Base-by-base conservation (phyloP, 2,888 invertebrate species). In the Nomada lathburiana region DNA sequence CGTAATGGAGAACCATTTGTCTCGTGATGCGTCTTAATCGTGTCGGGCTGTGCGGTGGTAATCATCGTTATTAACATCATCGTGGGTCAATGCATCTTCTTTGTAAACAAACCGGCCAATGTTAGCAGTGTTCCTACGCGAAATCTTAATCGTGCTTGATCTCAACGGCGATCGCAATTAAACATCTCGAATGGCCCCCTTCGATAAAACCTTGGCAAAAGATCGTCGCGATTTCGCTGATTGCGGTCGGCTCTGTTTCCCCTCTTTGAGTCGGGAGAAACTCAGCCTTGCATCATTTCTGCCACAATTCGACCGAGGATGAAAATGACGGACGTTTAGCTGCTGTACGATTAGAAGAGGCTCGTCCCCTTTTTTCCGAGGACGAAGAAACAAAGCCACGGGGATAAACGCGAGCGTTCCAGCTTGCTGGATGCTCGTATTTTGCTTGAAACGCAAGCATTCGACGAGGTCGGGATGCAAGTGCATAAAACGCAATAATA, bases 321-420 rank as follows among this genome's bases (percentile, higher is more conserved):
- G 69, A 80, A 47, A 67, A 71, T 71, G 74, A 74, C 62, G 67
- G 60, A 75, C 74, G 74, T 63, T 73, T 65, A 59, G 65, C 76
- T 47, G 68, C 59, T 29, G 36, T 20, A 71, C 82, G 82, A 81
- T 82, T 82, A 81, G 72, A 64, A 53, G 68, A 53, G 72, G 64
- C 50, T 80, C 70, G 75, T 60, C 81, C 73, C 20, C 62, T 16
- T 73, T 82, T 73, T 76, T 59, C 53, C 50, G 3, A 13, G 7
- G 23, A n/a, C 11, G 10, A 65, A 55, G 65, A 70, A 76, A 67
- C 64, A 65, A 70, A 81, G 69, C 76, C 62, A 11, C 69, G 26
- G 47, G 50, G 55, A 47, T 78, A 55, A 44, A 73, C 36, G 52
- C 59, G 26, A 20, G 53, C 29, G 68, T 68, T 26, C 42, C 62